Percentiles rank a stretch among this genome's conserved stretches.
phyloP scores from a whole-genome alignment of 2,888 invertebrate species.

The Aplocera efformata region DNA sequence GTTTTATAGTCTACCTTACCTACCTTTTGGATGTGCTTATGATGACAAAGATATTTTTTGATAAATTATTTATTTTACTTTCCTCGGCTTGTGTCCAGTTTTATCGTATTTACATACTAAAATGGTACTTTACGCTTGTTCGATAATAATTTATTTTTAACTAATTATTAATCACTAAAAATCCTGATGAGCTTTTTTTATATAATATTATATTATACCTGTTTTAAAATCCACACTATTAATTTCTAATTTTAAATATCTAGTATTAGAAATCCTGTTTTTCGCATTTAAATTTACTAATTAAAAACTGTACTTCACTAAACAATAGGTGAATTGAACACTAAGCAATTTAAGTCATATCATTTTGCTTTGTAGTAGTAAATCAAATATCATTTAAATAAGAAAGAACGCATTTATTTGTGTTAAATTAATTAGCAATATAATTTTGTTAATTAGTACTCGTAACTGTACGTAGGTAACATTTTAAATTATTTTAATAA shows the following conservation, averaged over 20 bases:
- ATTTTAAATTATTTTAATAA: slow-evolving; percentile 9
- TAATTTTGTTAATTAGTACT: slow-evolving; percentile 1
- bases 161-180: not conserved
- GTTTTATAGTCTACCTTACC: slow-evolving; percentile 32
- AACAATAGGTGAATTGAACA: slow-evolving; percentile 6
- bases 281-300: slow-evolving; percentile 9
- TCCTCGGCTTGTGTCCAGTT: slow-evolving; percentile 44
- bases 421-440: slow-evolving; percentile 9
- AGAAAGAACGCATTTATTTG: slow-evolving; percentile 27
- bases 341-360: slow-evolving; percentile 28
- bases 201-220: no score
- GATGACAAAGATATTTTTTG: slow-evolving; percentile 54
- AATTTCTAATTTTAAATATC: no score
- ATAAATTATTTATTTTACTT: slow-evolving; percentile 38
- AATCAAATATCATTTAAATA: slow-evolving; percentile 18
- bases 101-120: slow-evolving; percentile 36
- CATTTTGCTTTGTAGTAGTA: slow-evolving; percentile 26
- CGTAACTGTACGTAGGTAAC: slow-evolving; percentile 5
- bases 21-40: slow-evolving; percentile 62
- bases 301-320: slow-evolving; percentile 1
- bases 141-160: slow-evolving; percentile 3
- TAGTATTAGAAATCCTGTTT: slow-evolving; percentile 1
- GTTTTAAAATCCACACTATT: no score
- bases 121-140: slow-evolving; percentile 18
- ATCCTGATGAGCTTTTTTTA: no score